Evolutionary conservation across 1,140 invertebrate genomes (phyloP).

Genomic region (Calephelis nemesis): DNA sequence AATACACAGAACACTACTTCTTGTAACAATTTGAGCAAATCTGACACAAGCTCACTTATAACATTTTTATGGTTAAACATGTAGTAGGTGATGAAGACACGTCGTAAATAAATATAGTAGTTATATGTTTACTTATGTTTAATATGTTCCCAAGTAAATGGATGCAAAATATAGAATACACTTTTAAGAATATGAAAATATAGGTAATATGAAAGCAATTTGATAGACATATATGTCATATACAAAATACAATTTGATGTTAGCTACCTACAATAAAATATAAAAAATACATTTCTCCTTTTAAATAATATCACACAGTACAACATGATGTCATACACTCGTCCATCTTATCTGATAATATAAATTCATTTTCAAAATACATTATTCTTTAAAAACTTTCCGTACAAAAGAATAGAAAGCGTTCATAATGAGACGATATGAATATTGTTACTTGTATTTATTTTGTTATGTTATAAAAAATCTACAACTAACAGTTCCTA

Average conservation of each 20-base stretch:
- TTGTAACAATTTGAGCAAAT: too few relatives aligned
- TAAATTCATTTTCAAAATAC: constrained; percentile 14
- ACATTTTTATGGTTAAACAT: too few relatives aligned
- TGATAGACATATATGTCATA: not conserved
- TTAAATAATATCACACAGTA: constrained; percentile 15
- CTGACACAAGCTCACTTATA: too few relatives aligned
- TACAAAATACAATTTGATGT: constrained; percentile 8
- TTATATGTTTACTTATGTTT: too few relatives aligned
- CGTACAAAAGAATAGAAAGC: constrained; percentile 12
- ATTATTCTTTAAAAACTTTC: not conserved
- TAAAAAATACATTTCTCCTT: constrained; percentile 2
- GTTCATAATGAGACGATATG: constrained; percentile 2
- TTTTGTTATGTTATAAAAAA: constrained; percentile 10
- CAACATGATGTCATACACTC: not conserved
- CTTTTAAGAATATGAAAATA: not conserved
- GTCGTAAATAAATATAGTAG: too few relatives aligned
- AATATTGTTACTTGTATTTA: constrained; percentile 13
- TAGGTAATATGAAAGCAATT: not conserved
- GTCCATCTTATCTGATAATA: not conserved
- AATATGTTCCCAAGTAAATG: too few relatives aligned
- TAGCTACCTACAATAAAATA: not conserved
- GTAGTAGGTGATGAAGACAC: too few relatives aligned
- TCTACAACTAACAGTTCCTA: not conserved
- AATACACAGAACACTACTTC: too few relatives aligned
- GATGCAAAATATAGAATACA: too few relatives aligned